Evolutionary conservation across 2,113 vertebrate genomes (phyloP).

Genomic region (Oryzias woworae): DNA sequence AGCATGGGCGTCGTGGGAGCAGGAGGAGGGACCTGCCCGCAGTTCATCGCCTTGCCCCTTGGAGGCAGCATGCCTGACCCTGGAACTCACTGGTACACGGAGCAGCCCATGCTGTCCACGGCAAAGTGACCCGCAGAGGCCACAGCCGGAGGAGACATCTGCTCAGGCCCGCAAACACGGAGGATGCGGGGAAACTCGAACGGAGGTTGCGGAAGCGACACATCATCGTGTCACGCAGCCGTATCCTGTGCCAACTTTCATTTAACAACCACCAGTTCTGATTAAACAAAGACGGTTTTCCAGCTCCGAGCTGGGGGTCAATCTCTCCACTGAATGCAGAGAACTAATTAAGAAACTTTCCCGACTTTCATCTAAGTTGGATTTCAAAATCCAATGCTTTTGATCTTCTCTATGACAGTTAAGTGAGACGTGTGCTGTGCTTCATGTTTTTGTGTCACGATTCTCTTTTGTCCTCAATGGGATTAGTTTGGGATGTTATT

Average conservation of each 20-base stretch:
- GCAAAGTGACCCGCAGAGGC: slow-evolving; percentile 62
- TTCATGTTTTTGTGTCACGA: slow-evolving; percentile 22
- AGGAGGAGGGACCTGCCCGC: slow-evolving; percentile 65
- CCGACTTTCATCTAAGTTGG: slow-evolving; percentile 25
- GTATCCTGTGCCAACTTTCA: slow-evolving; percentile 40
- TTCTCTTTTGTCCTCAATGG: slow-evolving; percentile 35
- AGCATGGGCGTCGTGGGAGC: slow-evolving; percentile 65
- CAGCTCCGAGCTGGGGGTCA: not conserved
- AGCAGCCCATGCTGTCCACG: slow-evolving; percentile 74
- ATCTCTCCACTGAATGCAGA: slow-evolving; percentile 5
- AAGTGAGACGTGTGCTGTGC: slow-evolving; percentile 40
- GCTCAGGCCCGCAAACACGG: slow-evolving; percentile 53
- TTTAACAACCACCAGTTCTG: slow-evolving; percentile 12
- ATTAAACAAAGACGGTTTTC: not conserved
- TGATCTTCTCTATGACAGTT: slow-evolving; percentile 25
- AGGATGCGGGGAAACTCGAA: slow-evolving; percentile 38
- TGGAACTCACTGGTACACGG: slow-evolving; percentile 80
- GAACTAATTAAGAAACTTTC: slow-evolving; percentile 15
- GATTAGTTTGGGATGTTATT: slow-evolving; percentile 37
- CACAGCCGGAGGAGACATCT: slow-evolving; percentile 29
- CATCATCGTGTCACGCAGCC: slow-evolving; percentile 50
- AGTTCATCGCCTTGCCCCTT: slow-evolving; percentile 77
- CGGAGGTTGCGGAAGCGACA: slow-evolving; percentile 38
- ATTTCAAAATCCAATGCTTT: slow-evolving; percentile 21
- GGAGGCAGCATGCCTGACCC: slow-evolving; percentile 75